phyloP scores from a whole-genome alignment of 2,888 invertebrate species.

The Tenthredo amoena region DNA sequence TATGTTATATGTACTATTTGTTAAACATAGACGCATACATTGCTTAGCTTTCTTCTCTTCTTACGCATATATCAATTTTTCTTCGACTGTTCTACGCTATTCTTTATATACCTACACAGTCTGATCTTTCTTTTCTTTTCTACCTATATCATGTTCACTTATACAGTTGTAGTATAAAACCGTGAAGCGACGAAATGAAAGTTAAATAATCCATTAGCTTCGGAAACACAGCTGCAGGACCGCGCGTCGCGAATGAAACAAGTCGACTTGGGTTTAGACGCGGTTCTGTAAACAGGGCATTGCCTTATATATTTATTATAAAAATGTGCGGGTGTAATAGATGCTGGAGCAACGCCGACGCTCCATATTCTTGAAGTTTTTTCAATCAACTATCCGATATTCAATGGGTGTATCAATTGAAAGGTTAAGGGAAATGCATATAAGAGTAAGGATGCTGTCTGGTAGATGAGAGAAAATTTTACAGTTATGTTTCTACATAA shows the following conservation, averaged over 20 bases:
- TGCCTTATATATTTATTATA: background rate
- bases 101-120: background rate
- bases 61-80: conserved; percentile 1
- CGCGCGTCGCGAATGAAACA: background rate
- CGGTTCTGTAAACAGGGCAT: conserved; percentile 8
- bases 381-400: background rate
- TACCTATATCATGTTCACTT: background rate
- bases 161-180: conserved; percentile 18
- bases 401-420: conserved; percentile 5
- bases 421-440: background rate
- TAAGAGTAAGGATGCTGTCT: background rate
- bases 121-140: background rate
- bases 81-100: background rate
- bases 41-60: conserved; percentile 2
- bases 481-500: background rate
- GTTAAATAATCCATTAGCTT: conserved; percentile 51
- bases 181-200: conserved; percentile 40
- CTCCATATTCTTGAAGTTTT: background rate
- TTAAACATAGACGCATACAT: background rate
- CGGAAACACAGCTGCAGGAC: conserved; percentile 32
- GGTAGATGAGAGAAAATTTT: background rate
- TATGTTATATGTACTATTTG: background rate
- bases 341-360: background rate
- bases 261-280: conserved; percentile 4
- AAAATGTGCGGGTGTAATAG: conserved; percentile 9